Percentiles rank a stretch among this genome's conserved stretches.
phyloP scores from a whole-genome alignment of 2,797 vertebrate species.

The Neosilurus hyrtlii region DNA sequence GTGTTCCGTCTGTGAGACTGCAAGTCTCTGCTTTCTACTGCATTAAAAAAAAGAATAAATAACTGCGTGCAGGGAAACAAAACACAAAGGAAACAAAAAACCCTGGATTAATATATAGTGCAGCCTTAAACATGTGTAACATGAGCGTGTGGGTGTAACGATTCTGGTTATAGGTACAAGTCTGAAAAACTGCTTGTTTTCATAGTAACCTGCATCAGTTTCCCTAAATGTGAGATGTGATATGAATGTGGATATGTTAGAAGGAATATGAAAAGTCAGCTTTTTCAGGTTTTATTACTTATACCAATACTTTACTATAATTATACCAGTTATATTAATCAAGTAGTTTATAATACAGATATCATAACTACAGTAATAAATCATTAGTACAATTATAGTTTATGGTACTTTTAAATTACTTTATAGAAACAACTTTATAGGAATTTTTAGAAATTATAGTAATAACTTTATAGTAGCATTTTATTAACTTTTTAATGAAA shows the following conservation, averaged over 20 bases:
- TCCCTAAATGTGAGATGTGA: background rate
- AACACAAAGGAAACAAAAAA: background rate
- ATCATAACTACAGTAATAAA: no score
- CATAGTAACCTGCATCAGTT: background rate
- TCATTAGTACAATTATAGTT: no score
- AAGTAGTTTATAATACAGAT: no score
- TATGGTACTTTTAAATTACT: no score
- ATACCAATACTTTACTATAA: background rate
- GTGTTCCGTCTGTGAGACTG: background rate
- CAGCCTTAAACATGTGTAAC: background rate
- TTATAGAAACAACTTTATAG: background rate
- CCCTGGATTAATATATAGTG: no score
- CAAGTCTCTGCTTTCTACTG: no score
- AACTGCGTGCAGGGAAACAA: background rate
- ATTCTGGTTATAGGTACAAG: no score
- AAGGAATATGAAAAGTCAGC: background rate
- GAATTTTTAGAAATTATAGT: background rate
- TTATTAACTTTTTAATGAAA: background rate
- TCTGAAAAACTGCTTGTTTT: background rate
- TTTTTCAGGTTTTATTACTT: background rate
- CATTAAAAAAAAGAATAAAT: no score
- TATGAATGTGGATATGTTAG: background rate
- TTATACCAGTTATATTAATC: no score
- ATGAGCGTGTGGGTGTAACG: background rate
- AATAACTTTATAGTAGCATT: background rate